Evolutionary conservation across 1,140 invertebrate species (phyloP), one percentile per base, ranked within the genome.

Genomic region (Bombus terrestris): DNA sequence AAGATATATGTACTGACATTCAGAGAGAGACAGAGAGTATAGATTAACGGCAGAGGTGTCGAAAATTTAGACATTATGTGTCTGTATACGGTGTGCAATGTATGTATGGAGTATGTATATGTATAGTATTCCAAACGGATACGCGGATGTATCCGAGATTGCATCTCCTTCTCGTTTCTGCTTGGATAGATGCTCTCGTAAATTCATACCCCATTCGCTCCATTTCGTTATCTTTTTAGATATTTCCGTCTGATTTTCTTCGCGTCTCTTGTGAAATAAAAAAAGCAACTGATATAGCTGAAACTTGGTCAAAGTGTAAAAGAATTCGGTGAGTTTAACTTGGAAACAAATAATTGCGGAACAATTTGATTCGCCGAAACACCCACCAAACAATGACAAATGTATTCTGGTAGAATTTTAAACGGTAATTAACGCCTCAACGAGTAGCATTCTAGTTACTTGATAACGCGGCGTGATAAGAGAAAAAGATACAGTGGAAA

Each of bases 171-270:
- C 83, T 62, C 83, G 81, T 73, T 85, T 80, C 83, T 73, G 39
- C 53, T 78, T 59, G 66, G 68, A 85, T 85, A 80, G 53, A 72
- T 32, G 77, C 53, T 80, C 62, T 68, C 68, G 76, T 80, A 85
- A 80, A 85, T 85, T 80, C 76, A 85, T 80, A 77, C 76, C 22
- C 68, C 76, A 80, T 85, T 80, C 83, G 83, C 59, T 80, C 76
- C 83, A 64, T 85, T 80, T 72, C 83, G 76, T 85, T 85, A 85
- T 85, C 53, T 47, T 80, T 85, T 80, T 43, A 80, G 47, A 32
- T 39, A 32, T 69, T 32, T 12, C 3, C 68, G 22, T 64, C 76
- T n/a, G 47, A 15, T 66, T 43, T 71, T 32, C n/a, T 71, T 41
- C 69, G 12, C 69, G 10, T 18, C 13, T 37, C 18, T 25, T 12